Evolutionary conservation across 2,113 vertebrate species (phyloP).

Genomic region (Melierax canorus): DNA sequence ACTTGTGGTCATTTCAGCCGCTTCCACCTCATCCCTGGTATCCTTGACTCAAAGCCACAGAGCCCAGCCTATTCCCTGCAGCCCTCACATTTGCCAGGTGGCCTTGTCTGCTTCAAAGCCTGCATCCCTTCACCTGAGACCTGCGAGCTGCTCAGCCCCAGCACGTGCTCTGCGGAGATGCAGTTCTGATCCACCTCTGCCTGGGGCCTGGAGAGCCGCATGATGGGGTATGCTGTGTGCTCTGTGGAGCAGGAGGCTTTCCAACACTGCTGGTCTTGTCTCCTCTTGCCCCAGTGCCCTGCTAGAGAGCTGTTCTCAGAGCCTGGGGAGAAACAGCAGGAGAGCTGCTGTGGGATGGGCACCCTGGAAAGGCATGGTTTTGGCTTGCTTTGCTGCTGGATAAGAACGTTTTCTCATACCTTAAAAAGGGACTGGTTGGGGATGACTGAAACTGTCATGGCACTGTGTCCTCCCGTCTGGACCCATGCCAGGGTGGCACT

Average conservation of each 20-base stretch:
- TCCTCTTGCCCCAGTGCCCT: neutral
- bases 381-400: neutral
- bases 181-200: neutral
- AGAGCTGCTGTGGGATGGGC: neutral
- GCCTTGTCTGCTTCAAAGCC: neutral
- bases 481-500: neutral
- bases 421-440: neutral
- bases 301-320: neutral
- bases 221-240: neutral
- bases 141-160: rapidly evolving
- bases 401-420: neutral
- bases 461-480: rapidly evolving
- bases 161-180: neutral
- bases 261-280: rapidly evolving
- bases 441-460: neutral
- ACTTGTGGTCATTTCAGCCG: neutral
- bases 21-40: neutral
- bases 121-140: neutral
- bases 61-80: neutral
- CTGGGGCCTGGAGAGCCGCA: neutral
- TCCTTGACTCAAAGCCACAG: neutral
- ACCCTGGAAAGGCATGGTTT: too few species aligned
- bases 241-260: neutral
- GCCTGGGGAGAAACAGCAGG: neutral
- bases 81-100: neutral